Conservation (phyloP, 2,113 vertebrate species). For the Okapia johnstoni region DNA sequence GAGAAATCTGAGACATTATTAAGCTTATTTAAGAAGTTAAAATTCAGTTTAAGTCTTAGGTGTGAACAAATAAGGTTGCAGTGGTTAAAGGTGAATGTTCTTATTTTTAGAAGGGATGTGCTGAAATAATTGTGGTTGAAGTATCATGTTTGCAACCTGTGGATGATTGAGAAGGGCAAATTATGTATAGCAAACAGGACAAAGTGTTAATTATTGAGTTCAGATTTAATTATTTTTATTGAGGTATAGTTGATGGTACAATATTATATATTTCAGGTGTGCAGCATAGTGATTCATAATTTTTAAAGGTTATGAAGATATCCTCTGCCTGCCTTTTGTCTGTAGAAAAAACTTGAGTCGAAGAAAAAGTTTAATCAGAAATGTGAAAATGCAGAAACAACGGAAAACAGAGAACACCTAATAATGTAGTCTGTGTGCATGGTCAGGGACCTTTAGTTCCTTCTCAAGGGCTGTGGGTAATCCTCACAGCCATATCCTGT, state of each 20-base stretch:
- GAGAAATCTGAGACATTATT: neutral
- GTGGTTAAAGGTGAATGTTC: neutral
- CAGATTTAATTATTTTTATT: neutral
- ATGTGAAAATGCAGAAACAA: neutral
- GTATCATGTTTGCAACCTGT: neutral
- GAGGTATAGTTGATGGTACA: neutral
- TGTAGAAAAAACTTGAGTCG: neutral
- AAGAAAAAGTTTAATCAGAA: neutral
- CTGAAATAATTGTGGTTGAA: slow-evolving; percentile 16
- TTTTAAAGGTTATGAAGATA: neutral
- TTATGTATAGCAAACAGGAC: neutral
- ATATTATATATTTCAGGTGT: neutral
- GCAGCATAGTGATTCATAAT: neutral
- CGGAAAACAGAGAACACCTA: neutral
- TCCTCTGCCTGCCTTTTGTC: neutral
- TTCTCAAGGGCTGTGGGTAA: neutral
- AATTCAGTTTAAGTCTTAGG: neutral
- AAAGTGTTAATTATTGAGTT: neutral
- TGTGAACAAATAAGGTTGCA: neutral
- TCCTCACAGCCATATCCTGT: neutral
- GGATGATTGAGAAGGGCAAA: neutral
- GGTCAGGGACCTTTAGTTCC: neutral
- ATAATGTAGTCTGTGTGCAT: neutral
- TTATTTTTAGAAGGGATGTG: neutral
- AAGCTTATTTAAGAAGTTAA: neutral